Base-by-base conservation (phyloP, 2,113 vertebrate genomes). In the Tursiops truncatus region DNA sequence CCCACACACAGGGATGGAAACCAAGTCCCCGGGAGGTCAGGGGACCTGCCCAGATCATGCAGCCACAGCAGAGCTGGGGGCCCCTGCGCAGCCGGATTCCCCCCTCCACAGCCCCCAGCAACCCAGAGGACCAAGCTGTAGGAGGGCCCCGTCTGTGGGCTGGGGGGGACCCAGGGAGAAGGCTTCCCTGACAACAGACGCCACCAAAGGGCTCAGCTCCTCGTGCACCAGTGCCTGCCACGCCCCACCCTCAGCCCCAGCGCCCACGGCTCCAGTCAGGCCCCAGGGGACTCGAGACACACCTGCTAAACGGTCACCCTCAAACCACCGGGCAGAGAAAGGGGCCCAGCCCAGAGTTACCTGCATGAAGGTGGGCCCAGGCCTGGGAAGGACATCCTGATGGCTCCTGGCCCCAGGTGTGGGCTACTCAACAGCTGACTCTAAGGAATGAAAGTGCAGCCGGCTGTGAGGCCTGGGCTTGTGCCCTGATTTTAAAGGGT, bases 151-250 rank as follows among this genome's bases (percentile, higher is more conserved):
- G 2, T n/a, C 50, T 8, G 3, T 9, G 2, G 74, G 21, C 56
- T 21, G 23, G 9, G 13, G 2, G 50, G 28, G 11, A 0, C 9
- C 1, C 3, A 5, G 38, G 23, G 58, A 44, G 26, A 86, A 41
- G 67, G 20, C 20, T 4, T 26, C 38, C 18, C 20, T 9, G 33
- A 25, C 36, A 17, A 47, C 8, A 4, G 68, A 33, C 9, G 0
- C 68, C 9, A 4, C 67, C 23, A 14, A 33, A 33, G 58, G 60
- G 36, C 60, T 83, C 47, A 1, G 76, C 10, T 15, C 9, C 13
- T 38, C 44, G 1, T 6, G 31, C 20, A 2, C 5, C 5, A 7
- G 9, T 21, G 18, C 7, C 21, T 2, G 53, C 0, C 17, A 3
- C 6, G 6, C 41, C 60, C 44, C n/a, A 14, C 62, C 31, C 53